Evolutionary conservation across 1,140 invertebrate species (phyloP).

Genomic region (Nasonia vitripennis): DNA sequence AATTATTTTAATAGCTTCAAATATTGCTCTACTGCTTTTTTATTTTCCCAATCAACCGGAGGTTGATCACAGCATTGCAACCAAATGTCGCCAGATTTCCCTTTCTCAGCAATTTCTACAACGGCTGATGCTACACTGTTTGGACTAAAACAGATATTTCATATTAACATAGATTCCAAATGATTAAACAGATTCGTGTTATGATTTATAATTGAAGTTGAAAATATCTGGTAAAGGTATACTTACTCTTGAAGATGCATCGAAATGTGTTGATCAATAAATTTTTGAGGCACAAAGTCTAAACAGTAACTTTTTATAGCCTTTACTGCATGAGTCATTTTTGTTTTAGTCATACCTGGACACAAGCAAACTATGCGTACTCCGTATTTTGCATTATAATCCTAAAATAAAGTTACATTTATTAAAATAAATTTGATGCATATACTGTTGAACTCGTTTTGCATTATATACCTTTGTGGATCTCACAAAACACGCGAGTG

Average conservation of each 20-base stretch:
- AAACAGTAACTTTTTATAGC: neutral
- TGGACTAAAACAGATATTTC: neutral
- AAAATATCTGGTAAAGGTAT: no score
- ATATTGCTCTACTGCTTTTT: no score
- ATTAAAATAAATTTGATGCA: no score
- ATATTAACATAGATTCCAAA: no score
- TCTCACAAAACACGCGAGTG: constrained; percentile 73
- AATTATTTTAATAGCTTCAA: no score
- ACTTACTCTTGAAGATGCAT: neutral
- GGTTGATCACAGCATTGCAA: constrained; percentile 66
- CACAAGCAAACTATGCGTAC: constrained; percentile 72
- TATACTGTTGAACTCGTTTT: no score
- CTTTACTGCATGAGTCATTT: neutral
- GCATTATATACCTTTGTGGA: constrained; percentile 19
- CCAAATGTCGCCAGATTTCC: constrained; percentile 69
- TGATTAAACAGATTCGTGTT: no score
- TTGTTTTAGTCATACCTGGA: constrained; percentile 70
- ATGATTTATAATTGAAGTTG: no score
- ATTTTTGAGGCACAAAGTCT: neutral
- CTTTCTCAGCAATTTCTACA: constrained; percentile 67
- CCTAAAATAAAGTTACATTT: neutral
- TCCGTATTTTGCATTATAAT: constrained; percentile 39
- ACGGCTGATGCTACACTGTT: constrained; percentile 54
- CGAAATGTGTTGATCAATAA: neutral
- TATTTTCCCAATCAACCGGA: constrained; percentile 20